Evolutionary conservation across 1,140 invertebrate genomes (phyloP).

Genomic region (Papilio dardanus): DNA sequence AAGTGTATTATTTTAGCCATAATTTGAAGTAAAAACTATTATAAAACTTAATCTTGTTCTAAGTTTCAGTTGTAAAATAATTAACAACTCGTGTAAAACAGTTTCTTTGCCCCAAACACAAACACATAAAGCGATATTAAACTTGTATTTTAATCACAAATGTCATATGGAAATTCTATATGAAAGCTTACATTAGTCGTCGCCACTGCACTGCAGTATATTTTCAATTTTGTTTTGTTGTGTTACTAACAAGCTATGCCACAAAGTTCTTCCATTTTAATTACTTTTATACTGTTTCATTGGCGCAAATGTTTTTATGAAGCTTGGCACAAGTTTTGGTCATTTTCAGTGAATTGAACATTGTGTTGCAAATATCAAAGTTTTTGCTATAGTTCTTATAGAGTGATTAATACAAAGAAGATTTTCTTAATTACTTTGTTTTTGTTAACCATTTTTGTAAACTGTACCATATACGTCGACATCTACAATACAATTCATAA

Average conservation of each 20-base stretch:
- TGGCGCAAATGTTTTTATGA: constrained; percentile 28
- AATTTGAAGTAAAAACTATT: no score
- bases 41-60: no score
- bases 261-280: constrained; percentile 27
- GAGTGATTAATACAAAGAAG: neutral
- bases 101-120: neutral
- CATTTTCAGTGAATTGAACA: neutral
- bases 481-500: no score
- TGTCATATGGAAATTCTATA: constrained; percentile 15
- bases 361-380: constrained; percentile 9
- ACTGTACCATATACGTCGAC: no score
- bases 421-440: neutral
- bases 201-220: constrained; percentile 21
- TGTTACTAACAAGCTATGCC: constrained; percentile 26
- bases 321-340: constrained; percentile 29
- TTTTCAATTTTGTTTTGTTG: constrained; percentile 24
- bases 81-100: neutral
- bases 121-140: neutral
- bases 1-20: no score
- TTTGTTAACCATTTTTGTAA: no score
- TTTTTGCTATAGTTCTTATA: constrained; percentile 1
- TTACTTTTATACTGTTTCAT: constrained; percentile 26
- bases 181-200: constrained; percentile 6
- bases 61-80: neutral
- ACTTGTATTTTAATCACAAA: constrained; percentile 15